Conservation (phyloP, 1,140 invertebrate genomes). For the Zaprionus taronus region DNA sequence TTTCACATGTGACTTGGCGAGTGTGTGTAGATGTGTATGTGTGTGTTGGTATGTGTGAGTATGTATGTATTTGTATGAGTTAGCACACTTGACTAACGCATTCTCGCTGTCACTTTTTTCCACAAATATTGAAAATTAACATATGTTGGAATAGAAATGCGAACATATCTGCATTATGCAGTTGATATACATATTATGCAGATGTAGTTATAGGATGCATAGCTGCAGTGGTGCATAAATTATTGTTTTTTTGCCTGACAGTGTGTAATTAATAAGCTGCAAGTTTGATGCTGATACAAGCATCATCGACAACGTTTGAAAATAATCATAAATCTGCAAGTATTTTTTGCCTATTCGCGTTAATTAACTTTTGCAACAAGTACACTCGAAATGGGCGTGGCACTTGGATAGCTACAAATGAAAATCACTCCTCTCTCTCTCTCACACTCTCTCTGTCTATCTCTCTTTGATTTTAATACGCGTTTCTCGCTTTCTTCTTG, state of each 20-base stretch:
- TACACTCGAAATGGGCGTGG: background rate
- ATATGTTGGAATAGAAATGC: conserved; percentile 1
- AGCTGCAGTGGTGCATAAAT: background rate
- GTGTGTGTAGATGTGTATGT: background rate
- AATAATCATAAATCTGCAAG: background rate
- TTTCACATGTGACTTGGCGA: too few species aligned
- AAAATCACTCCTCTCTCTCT: background rate
- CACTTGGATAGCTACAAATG: background rate
- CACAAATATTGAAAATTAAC: background rate
- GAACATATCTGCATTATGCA: background rate
- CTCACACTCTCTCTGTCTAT: background rate
- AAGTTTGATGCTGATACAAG: background rate
- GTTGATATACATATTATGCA: background rate
- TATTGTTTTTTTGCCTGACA: background rate
- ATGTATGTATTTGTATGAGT: background rate
- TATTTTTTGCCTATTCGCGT: background rate
- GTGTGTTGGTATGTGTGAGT: background rate
- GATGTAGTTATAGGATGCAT: background rate
- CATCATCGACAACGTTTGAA: background rate
- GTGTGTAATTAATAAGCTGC: background rate
- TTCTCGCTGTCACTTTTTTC: background rate
- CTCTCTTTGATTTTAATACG: background rate
- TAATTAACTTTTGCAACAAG: conserved; percentile 6
- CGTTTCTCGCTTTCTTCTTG: conserved; percentile 6
- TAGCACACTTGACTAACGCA: background rate